These are phyloP conservation scores for Colaptes auratus DNA, from an alignment of 2,113 vertebrate genomes.

Conservation along the genomic window DNA sequence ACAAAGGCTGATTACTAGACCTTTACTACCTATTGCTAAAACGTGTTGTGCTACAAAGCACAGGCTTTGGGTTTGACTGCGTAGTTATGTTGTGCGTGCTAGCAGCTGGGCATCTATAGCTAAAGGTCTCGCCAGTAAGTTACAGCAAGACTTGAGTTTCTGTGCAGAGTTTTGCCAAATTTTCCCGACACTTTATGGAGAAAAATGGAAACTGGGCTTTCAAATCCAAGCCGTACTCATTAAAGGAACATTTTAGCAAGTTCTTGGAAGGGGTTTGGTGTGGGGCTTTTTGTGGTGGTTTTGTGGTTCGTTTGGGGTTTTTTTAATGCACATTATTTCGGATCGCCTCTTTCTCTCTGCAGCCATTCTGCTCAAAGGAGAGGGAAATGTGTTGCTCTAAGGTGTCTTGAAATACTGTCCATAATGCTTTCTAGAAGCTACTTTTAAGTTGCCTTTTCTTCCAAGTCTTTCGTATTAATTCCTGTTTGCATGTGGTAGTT, in stretches of 20 bases:
- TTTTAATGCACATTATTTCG: not conserved
- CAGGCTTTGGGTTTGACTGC: not conserved
- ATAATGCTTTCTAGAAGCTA: not conserved
- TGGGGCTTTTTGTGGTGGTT: too few species aligned
- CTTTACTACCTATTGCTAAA: not conserved
- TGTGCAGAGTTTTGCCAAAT: not conserved
- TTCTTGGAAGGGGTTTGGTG: not conserved
- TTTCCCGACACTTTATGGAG: not conserved
- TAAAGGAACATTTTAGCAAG: not conserved
- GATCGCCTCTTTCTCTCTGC: not conserved
- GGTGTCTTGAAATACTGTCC: not conserved
- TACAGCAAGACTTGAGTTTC: not conserved
- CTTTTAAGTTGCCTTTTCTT: not conserved
- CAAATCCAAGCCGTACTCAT: not conserved
- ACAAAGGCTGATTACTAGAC: not conserved
- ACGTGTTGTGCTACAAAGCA: not conserved
- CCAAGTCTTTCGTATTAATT: not conserved
- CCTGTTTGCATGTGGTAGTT: accelerated
- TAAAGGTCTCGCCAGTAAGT: accelerated
- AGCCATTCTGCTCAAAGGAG: not conserved
- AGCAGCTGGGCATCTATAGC: not conserved
- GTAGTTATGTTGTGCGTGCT: not conserved
- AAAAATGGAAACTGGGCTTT: not conserved
- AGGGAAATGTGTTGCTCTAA: not conserved
- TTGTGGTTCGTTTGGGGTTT: not conserved